Evolutionary conservation across 2,888 invertebrate species (phyloP), one percentile per base, ranked within the genome.

Genomic region (Nowickia ferox): DNA sequence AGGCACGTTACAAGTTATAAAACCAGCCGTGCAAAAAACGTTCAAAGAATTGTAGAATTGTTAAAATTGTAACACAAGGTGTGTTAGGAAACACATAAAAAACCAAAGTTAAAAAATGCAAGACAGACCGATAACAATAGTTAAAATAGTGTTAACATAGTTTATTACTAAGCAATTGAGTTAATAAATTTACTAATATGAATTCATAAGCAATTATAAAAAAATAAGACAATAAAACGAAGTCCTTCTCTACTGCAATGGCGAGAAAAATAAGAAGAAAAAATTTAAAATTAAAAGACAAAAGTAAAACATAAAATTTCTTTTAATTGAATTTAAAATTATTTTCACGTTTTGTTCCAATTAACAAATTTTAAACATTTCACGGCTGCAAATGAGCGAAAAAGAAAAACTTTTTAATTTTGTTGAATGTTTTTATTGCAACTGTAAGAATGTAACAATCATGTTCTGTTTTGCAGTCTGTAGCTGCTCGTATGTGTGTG

Each of bases 261-360:
- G 15, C 15, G n/a, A 51, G 15, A 17, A 53, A 17, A 53, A n/a
- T n/a, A n/a, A n/a, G n/a, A 9, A 53, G 17, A 19, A 17, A 19
- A 0, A 30, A n/a, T 10, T 53, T 10, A 17, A n/a, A 9, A 11
- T n/a, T n/a, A 40, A 40, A 6, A 65, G 22, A n/a, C n/a, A n/a
- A 55, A 71, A 19, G 44, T 8, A 65, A 48, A 38, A 38, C 59
- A 59, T 38, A 38, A 79, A 22, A 55, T 65, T 80, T 74, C 57
- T 80, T 68, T 80, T 71, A 69, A 80, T 69, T 80, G 48, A 65
- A 84, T 71, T 84, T 80, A 51, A 80, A 71, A 80, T 80, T 84
- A 76, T 84, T 84, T 84, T 65, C 79, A 80, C 79, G 75, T 80
- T 84, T 84, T 84, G 75, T 80, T 76, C 80, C 84, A 84, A 84